phyloP scores from a whole-genome alignment of 2,888 invertebrate genomes.

The Pandemis heparana region DNA sequence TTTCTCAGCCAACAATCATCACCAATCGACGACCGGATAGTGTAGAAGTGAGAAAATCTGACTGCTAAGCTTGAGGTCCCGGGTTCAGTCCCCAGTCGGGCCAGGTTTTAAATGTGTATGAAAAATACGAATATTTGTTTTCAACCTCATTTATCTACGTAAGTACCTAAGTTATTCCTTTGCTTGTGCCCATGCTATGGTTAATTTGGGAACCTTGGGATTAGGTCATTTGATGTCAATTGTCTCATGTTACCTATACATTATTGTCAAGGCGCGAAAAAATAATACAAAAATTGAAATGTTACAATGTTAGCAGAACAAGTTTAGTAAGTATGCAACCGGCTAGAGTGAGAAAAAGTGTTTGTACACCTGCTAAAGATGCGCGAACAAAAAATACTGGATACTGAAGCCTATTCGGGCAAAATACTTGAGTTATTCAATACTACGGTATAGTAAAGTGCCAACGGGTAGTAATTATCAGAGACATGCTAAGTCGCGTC shows the following conservation, averaged over 20 bases:
- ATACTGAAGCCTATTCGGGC: conserved; percentile 2
- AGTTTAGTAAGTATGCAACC: conserved; percentile 17
- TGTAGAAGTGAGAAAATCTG: too few relatives aligned
- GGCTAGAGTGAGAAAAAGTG: conserved; percentile 6
- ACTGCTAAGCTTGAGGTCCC: too few relatives aligned
- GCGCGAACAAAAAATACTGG: conserved; percentile 15
- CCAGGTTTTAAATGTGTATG: too few relatives aligned
- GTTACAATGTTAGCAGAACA: background rate
- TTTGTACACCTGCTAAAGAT: conserved; percentile 38
- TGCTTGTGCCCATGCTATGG: too few relatives aligned
- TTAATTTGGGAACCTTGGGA: too few relatives aligned
- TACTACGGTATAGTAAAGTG: conserved; percentile 3
- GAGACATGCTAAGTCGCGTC: conserved; percentile 22
- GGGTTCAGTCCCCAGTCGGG: too few relatives aligned
- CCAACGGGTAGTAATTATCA: conserved; percentile 26
- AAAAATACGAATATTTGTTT: too few relatives aligned
- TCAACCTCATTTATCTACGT: too few relatives aligned
- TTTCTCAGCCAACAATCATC: conserved; percentile 47
- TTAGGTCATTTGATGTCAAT: too few relatives aligned
- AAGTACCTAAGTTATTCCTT: background rate
- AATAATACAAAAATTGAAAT: conserved; percentile 5
- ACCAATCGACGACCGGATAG: too few relatives aligned
- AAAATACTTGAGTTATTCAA: conserved; percentile 2
- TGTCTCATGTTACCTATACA: background rate
- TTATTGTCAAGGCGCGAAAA: conserved; percentile 15